These are phyloP conservation scores for Charanyca ferruginea DNA, from an alignment of 2,888 invertebrate species.

Conservation along the genomic window DNA sequence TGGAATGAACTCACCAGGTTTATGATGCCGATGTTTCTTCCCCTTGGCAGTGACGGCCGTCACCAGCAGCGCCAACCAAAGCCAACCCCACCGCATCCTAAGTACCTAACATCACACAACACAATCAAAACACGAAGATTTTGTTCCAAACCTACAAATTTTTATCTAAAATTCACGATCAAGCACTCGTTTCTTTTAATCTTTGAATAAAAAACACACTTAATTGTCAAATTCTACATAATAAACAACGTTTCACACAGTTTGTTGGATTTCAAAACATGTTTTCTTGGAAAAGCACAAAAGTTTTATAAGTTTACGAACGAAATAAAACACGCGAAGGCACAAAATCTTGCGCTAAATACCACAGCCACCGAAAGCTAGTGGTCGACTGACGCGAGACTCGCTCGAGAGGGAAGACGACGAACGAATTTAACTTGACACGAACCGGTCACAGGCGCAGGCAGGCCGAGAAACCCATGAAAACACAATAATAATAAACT, in stretches of 20 bases:
- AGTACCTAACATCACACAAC: conserved; percentile 74
- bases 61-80: conserved; percentile 76
- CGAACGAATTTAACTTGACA: conserved; percentile 40
- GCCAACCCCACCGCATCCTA: conserved; percentile 79
- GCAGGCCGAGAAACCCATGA: conserved; percentile 53
- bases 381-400: conserved; percentile 63
- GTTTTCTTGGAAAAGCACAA: conserved; percentile 23
- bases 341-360: conserved; percentile 37
- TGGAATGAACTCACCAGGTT: conserved; percentile 77
- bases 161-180: conserved; percentile 54
- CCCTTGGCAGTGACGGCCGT: conserved; percentile 79
- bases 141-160: conserved; percentile 58
- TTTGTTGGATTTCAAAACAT: neutral
- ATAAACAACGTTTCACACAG: neutral
- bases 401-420: conserved; percentile 5
- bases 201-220: conserved; percentile 10
- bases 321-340: conserved; percentile 62
- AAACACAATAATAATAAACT: conserved; percentile 44
- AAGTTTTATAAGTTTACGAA: conserved; percentile 57
- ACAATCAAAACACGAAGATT: conserved; percentile 58
- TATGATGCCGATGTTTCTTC: conserved; percentile 84
- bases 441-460: conserved; percentile 66
- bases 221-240: conserved; percentile 10
- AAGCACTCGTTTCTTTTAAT: conserved; percentile 36
- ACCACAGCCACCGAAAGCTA: conserved; percentile 57